phyloP scores from a whole-genome alignment of 2,797 vertebrate species.

The Spizella passerina region DNA sequence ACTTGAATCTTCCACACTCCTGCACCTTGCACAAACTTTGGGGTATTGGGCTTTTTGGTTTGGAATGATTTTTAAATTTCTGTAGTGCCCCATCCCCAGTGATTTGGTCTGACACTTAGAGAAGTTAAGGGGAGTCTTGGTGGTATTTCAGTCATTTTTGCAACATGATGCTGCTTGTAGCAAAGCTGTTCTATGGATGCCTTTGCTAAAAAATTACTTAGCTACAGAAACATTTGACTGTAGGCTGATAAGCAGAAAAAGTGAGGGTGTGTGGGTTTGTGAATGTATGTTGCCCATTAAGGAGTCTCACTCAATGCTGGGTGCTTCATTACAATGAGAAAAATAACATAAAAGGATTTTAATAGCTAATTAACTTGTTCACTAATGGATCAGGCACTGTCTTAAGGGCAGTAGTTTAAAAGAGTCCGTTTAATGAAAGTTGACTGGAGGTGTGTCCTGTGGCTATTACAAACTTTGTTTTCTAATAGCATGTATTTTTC shows the following conservation, averaged over 20 bases:
- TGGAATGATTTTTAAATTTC: background rate
- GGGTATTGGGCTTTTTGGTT: background rate
- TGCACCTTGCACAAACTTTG: background rate
- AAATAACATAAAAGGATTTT: slow-evolving; percentile 15
- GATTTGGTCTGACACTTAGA: background rate
- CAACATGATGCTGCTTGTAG: background rate
- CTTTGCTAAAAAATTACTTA: slow-evolving; percentile 18
- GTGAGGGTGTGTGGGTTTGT: slow-evolving; percentile 41
- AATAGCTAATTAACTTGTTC: slow-evolving; percentile 31
- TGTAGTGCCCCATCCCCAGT: rapidly evolving
- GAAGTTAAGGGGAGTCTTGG: background rate
- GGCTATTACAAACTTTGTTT: slow-evolving; percentile 53
- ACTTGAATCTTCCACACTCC: background rate
- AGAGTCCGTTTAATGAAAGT: slow-evolving; percentile 30
- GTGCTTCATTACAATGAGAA: slow-evolving; percentile 29
- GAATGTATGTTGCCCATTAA: slow-evolving; percentile 48
- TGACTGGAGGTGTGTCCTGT: slow-evolving; percentile 41
- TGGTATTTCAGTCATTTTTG: slow-evolving; percentile 20
- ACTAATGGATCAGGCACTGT: background rate
- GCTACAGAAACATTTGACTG: slow-evolving; percentile 39
- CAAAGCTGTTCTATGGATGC: background rate
- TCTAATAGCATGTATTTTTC: slow-evolving; percentile 64
- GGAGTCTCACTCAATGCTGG: background rate
- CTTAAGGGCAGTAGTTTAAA: slow-evolving; percentile 31
- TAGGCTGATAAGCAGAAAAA: slow-evolving; percentile 44